Percentiles rank a stretch among this genome's conserved stretches.
Conservation (phyloP, 1,140 invertebrate genomes). For the Achroia grisella region DNA sequence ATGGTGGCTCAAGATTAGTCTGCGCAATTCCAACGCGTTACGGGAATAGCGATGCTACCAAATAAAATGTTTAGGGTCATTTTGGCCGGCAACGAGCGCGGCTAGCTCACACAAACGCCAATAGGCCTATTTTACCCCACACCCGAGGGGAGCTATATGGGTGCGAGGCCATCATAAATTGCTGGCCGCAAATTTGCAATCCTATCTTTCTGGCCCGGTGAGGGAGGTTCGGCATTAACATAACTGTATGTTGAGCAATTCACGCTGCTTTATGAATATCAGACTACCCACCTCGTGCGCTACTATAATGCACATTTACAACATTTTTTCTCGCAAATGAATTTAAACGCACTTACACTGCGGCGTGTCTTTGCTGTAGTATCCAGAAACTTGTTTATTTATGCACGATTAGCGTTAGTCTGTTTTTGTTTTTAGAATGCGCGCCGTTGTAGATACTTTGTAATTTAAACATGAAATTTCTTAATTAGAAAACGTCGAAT, state of each 20-base stretch:
- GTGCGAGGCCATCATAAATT: constrained; percentile 66
- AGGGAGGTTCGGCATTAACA: constrained; percentile 57
- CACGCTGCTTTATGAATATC: constrained; percentile 46
- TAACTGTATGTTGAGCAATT: constrained; percentile 54
- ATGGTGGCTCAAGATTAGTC: constrained; percentile 62
- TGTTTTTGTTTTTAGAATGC: too few species aligned
- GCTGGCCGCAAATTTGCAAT: constrained; percentile 73
- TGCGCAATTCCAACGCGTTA: constrained; percentile 42
- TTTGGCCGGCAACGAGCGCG: constrained; percentile 53
- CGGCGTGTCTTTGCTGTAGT: too few species aligned
- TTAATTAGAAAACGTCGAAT: too few species aligned
- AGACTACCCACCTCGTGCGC: constrained; percentile 3
- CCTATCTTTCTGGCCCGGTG: constrained; percentile 56
- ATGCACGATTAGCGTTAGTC: too few species aligned
- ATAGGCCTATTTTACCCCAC: constrained; percentile 62
- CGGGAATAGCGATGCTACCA: constrained; percentile 49
- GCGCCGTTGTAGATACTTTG: too few species aligned
- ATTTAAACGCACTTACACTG: not conserved
- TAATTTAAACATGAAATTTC: too few species aligned
- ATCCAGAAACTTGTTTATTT: too few species aligned
- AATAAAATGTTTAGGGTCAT: constrained; percentile 72
- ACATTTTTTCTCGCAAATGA: constrained; percentile 1
- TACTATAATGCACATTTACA: not conserved
- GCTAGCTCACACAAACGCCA: constrained; percentile 57
- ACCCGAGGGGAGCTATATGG: constrained; percentile 50